A percentile compares a stretch with the other conserved stretches of the same genome.
Conservation (phyloP, 2,113 vertebrate genomes). For the Carlito syrichta region DNA sequence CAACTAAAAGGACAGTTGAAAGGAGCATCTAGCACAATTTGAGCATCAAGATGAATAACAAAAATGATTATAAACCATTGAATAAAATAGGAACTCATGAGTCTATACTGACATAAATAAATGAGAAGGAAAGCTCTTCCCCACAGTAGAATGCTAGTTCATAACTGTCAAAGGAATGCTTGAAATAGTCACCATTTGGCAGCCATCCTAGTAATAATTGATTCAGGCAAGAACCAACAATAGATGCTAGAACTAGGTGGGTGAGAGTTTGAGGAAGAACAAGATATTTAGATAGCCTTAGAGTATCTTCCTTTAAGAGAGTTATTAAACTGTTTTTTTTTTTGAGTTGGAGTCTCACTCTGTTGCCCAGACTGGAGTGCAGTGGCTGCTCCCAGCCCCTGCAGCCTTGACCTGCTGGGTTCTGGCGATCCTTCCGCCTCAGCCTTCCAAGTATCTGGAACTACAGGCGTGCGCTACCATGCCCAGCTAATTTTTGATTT, state of each 20-base stretch:
- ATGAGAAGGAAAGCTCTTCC: background rate
- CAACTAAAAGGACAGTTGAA: background rate
- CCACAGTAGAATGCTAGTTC: background rate
- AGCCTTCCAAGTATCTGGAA: background rate
- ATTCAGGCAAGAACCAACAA: background rate
- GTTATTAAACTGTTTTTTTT: background rate
- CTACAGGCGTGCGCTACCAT: too few species aligned
- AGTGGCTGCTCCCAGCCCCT: background rate
- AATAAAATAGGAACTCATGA: background rate
- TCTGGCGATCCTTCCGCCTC: background rate
- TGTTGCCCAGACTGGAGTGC: background rate
- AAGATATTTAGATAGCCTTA: too few species aligned
- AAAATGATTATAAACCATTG: background rate
- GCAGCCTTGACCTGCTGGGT: background rate
- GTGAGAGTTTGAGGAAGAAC: background rate
- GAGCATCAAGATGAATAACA: background rate
- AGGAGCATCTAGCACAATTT: background rate
- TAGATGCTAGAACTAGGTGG: rapidly evolving
- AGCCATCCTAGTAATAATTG: background rate
- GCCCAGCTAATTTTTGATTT: background rate
- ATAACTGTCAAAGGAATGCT: background rate
- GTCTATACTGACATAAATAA: background rate
- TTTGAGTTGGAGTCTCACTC: background rate
- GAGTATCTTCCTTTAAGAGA: background rate
- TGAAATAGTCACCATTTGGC: background rate